phyloP scores from a whole-genome alignment of 2,113 vertebrate genomes.

The Gasterosteus nipponicus region DNA sequence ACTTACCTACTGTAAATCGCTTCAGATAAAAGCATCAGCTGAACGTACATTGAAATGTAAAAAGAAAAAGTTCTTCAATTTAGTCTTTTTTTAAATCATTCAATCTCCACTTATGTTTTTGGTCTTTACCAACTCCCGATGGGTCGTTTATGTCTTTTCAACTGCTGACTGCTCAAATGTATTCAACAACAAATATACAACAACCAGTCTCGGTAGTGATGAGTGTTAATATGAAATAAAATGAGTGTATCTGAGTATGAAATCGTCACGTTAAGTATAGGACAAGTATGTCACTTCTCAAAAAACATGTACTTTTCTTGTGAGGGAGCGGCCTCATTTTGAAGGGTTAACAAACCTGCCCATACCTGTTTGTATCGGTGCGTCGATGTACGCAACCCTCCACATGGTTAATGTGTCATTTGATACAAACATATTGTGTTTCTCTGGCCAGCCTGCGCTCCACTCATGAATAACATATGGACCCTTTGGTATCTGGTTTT shows the following conservation, averaged over 20 bases:
- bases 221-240: not conserved
- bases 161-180: not conserved
- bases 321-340: not conserved
- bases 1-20: too few species aligned
- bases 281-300: too few species aligned
- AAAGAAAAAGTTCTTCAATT: too few species aligned
- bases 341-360: not conserved
- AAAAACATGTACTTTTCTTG: not conserved
- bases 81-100: not conserved
- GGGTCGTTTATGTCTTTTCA: not conserved
- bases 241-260: not conserved
- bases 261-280: too few species aligned
- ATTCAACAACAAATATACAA: not conserved
- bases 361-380: constrained; percentile 22
- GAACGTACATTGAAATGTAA: too few species aligned
- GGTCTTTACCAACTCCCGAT: not conserved
- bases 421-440: constrained; percentile 73
- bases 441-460: constrained; percentile 57
- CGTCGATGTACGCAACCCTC: constrained; percentile 40
- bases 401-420: constrained; percentile 59
- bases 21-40: too few species aligned
- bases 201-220: too few species aligned
- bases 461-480: constrained; percentile 80
- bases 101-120: not conserved
- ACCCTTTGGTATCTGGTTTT: constrained; percentile 67